phyloP scores from a whole-genome alignment of 2,113 vertebrate genomes.

The Myrmecobius fasciatus region DNA sequence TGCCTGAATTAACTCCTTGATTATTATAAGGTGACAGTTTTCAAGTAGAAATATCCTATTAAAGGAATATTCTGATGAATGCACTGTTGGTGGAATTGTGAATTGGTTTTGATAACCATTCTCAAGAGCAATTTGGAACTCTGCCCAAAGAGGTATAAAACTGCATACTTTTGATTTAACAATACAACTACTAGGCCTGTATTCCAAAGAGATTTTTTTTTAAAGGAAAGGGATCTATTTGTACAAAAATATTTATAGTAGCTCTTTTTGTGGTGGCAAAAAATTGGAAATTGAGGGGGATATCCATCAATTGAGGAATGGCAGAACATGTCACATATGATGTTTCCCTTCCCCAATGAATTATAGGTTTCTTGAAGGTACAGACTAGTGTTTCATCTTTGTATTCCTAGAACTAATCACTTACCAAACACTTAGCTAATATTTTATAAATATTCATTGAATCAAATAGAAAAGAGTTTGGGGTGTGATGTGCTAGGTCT shows the following conservation, averaged over 20 bases:
- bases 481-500: background rate
- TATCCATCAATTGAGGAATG: background rate
- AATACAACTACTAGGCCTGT: too few relatives aligned
- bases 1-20: background rate
- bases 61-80: background rate
- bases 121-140: too few relatives aligned
- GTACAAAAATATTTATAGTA: too few relatives aligned
- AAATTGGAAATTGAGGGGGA: background rate
- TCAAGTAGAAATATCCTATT: background rate
- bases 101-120: too few relatives aligned
- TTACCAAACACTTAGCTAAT: background rate
- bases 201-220: too few relatives aligned
- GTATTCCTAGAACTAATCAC: background rate
- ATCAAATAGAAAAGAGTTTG: background rate
- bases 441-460: background rate
- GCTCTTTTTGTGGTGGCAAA: too few relatives aligned
- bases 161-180: too few relatives aligned
- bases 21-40: background rate
- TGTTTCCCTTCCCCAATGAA: background rate
- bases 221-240: too few relatives aligned
- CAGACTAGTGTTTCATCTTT: background rate
- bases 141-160: too few relatives aligned
- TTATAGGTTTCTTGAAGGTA: background rate
- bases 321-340: background rate
- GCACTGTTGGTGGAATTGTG: too few relatives aligned